Conservation (phyloP, 1,140 invertebrate species). For the Tetramorium simillimum region DNA sequence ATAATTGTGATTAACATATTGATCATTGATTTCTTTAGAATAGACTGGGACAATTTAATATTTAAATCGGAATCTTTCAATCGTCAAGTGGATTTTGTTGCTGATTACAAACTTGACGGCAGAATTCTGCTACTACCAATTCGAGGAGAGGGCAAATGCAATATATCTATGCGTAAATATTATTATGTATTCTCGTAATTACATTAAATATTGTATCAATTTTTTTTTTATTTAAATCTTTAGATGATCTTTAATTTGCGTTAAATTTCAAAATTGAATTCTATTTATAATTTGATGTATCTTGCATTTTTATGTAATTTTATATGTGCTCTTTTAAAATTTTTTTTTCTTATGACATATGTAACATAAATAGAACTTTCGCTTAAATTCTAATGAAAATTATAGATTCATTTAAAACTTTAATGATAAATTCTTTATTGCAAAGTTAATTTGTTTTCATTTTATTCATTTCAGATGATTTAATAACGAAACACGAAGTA, state of each 20-base stretch:
- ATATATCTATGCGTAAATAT: constrained; percentile 89
- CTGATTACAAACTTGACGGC: constrained; percentile 89
- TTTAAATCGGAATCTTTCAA: constrained; percentile 81
- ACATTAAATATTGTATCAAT: neutral
- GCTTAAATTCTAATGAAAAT: neutral
- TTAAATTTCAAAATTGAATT: neutral
- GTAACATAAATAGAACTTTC: neutral
- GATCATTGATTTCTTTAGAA: constrained; percentile 75
- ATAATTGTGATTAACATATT: neutral
- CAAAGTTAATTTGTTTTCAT: neutral
- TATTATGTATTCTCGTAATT: neutral
- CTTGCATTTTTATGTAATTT: neutral
- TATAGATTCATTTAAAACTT: neutral
- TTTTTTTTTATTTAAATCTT: neutral
- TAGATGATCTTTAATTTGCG: neutral
- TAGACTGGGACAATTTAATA: constrained; percentile 85
- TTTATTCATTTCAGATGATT: constrained; percentile 83
- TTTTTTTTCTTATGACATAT: neutral
- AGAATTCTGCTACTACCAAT: constrained; percentile 90
- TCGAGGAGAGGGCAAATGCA: constrained; percentile 89
- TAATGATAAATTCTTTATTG: constrained; percentile 5
- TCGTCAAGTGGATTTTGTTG: constrained; percentile 86
- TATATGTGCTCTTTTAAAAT: neutral
- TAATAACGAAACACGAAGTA: constrained; percentile 87
- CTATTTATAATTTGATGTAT: neutral